Evolutionary conservation across 1,140 invertebrate species (phyloP).

Genomic region (Nephila pilipes): DNA sequence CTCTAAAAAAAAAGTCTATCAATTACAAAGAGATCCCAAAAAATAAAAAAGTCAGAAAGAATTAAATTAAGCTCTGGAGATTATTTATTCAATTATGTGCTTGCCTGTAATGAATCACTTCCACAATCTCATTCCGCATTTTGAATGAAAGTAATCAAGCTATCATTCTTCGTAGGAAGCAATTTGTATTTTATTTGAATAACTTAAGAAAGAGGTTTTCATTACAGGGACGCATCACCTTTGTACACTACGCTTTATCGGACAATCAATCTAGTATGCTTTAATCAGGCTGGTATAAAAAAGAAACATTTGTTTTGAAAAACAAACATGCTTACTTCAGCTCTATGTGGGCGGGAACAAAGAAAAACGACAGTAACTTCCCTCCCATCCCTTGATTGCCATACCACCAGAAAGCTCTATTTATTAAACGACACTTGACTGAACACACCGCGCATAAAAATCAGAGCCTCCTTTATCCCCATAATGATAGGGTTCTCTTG

Average conservation of each 20-base stretch:
- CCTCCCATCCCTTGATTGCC: conserved; percentile 40
- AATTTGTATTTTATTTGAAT: conserved; percentile 37
- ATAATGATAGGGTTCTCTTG: conserved; percentile 54
- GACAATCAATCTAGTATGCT: conserved; percentile 9
- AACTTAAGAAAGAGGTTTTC: conserved; percentile 17
- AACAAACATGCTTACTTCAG: conserved; percentile 26
- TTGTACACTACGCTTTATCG: not conserved
- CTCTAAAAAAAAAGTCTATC: not conserved
- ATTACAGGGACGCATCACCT: not conserved
- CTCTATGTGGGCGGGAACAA: conserved; percentile 22
- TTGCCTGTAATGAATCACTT: not conserved
- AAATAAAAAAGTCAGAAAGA: not conserved
- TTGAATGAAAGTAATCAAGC: conserved; percentile 31
- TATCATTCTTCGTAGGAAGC: not conserved
- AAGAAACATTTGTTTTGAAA: not conserved
- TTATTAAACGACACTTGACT: conserved; percentile 49
- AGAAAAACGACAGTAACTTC: not conserved
- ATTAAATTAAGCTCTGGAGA: not conserved
- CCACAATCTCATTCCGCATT: not conserved
- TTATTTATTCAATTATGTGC: conserved; percentile 13
- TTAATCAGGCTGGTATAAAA: not conserved
- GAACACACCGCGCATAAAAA: conserved; percentile 44
- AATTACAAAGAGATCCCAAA: not conserved
- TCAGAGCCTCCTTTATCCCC: conserved; percentile 23
- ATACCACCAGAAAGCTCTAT: not conserved